Conservation (phyloP, 2,113 vertebrate genomes). For the Gambusia affinis region DNA sequence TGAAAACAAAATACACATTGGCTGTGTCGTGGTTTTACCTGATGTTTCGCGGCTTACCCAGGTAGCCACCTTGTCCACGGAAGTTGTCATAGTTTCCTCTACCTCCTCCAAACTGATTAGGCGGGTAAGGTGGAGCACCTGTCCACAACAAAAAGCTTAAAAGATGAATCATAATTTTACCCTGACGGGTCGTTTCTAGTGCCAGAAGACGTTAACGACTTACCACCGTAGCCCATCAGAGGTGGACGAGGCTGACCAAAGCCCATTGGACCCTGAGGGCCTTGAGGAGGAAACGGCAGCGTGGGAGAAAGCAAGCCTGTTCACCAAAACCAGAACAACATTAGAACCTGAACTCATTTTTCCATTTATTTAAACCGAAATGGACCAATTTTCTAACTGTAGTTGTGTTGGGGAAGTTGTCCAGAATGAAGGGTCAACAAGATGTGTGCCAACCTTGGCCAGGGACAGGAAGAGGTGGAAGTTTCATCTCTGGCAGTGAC, state of each 20-base stretch:
- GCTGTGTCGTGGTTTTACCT: slow-evolving; percentile 78
- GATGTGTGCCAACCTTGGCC: slow-evolving; percentile 78
- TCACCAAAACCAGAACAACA: not conserved
- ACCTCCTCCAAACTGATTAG: slow-evolving; percentile 86
- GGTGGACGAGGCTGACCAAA: slow-evolving; percentile 90
- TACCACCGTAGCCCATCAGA: slow-evolving; percentile 89
- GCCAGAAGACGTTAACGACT: slow-evolving; percentile 8
- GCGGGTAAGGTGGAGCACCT: slow-evolving; percentile 87
- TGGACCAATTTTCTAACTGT: not conserved
- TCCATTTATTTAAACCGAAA: not conserved
- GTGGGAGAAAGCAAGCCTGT: slow-evolving; percentile 78
- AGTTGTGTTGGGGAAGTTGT: not conserved
- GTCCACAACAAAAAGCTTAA: not conserved
- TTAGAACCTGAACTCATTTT: not conserved
- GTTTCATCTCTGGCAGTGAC: slow-evolving; percentile 88
- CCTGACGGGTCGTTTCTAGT: not conserved
- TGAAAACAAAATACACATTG: slow-evolving; percentile 20
- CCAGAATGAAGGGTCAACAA: not conserved
- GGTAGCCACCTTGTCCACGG: slow-evolving; percentile 88
- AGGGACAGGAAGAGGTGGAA: slow-evolving; percentile 84
- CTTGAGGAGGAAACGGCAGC: slow-evolving; percentile 88
- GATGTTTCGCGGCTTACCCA: slow-evolving; percentile 90
- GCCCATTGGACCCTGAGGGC: slow-evolving; percentile 87
- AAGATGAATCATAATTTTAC: not conserved
- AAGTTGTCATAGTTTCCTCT: slow-evolving; percentile 91